Conservation (phyloP, 2,113 vertebrate genomes). For the Atherinomorus stipes region DNA sequence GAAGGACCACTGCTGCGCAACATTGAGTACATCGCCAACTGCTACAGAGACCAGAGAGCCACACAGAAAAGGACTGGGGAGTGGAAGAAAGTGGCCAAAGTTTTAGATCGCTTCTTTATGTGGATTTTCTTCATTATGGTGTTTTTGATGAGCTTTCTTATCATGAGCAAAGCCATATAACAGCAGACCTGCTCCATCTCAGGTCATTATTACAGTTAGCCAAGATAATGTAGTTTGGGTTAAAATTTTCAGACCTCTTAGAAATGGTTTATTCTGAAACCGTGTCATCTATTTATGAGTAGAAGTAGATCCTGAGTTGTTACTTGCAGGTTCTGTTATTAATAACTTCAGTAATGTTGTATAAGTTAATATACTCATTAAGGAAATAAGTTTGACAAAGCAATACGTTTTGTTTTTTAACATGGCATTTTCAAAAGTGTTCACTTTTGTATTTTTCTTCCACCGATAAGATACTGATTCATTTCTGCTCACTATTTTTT, state of each 20-base stretch:
- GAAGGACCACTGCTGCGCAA: constrained; percentile 82
- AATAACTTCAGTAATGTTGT: too few relatives aligned
- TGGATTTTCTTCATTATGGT: constrained; percentile 93
- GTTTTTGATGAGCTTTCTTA: constrained; percentile 89
- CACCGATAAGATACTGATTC: neutral
- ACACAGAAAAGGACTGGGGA: constrained; percentile 84
- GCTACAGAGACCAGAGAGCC: constrained; percentile 86
- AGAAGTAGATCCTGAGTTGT: neutral
- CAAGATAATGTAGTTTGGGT: neutral
- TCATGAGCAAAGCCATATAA: constrained; percentile 87
- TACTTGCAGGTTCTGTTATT: neutral
- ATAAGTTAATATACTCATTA: neutral
- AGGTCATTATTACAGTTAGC: neutral
- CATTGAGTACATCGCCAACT: constrained; percentile 86
- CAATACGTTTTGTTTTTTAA: neutral
- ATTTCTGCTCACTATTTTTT: neutral
- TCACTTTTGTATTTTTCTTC: constrained; percentile 10
- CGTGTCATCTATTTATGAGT: neutral
- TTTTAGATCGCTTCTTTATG: constrained; percentile 93
- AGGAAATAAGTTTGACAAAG: constrained; percentile 3
- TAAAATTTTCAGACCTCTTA: neutral
- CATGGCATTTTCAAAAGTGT: neutral
- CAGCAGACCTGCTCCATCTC: neutral
- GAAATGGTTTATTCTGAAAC: neutral
- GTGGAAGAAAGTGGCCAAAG: constrained; percentile 91